Percentiles rank a stretch among this genome's conserved stretches.
These are phyloP conservation scores for Drymonia ruficornis DNA, from an alignment of 2,888 invertebrate species.

Conservation along the genomic window DNA sequence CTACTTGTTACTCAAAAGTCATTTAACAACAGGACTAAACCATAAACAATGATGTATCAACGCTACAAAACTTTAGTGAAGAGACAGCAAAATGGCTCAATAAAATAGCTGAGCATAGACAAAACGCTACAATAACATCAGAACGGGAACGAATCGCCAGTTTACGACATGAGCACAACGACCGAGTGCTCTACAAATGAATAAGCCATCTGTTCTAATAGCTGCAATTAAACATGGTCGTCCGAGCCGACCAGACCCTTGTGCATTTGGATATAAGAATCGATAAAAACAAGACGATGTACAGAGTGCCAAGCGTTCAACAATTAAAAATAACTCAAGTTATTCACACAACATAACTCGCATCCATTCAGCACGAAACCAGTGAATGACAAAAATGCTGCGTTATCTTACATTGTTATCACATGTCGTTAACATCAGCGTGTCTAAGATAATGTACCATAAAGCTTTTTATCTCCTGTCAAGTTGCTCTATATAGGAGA, in stretches of 20 bases:
- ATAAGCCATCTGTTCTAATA: constrained; percentile 85
- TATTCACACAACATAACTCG: constrained; percentile 16
- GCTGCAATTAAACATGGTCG: constrained; percentile 82
- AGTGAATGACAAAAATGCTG: constrained; percentile 30
- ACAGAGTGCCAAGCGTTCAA: constrained; percentile 15
- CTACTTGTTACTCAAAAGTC: constrained; percentile 21
- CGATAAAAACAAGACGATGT: constrained; percentile 45
- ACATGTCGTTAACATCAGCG: constrained; percentile 52
- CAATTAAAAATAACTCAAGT: constrained; percentile 15
- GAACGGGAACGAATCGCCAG: constrained; percentile 83
- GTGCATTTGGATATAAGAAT: constrained; percentile 68
- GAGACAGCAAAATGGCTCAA: constrained; percentile 79
- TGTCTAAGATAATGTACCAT: constrained; percentile 55
- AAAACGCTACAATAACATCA: constrained; percentile 84
- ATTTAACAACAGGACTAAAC: constrained; percentile 38
- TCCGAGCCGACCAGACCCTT: constrained; percentile 60
- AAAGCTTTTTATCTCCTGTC: constrained; percentile 63
- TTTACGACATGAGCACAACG: constrained; percentile 83
- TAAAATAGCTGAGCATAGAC: constrained; percentile 83
- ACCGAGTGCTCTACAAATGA: constrained; percentile 84
- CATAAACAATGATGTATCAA: constrained; percentile 63
- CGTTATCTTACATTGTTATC: constrained; percentile 46
- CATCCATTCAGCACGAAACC: constrained; percentile 10
- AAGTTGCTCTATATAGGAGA: constrained; percentile 67
- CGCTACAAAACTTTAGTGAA: constrained; percentile 60